A percentile compares a stretch with the other conserved stretches of the same genome.
Evolutionary conservation across 2,888 invertebrate genomes (phyloP).

Genomic region (Tiliacea aurago): DNA sequence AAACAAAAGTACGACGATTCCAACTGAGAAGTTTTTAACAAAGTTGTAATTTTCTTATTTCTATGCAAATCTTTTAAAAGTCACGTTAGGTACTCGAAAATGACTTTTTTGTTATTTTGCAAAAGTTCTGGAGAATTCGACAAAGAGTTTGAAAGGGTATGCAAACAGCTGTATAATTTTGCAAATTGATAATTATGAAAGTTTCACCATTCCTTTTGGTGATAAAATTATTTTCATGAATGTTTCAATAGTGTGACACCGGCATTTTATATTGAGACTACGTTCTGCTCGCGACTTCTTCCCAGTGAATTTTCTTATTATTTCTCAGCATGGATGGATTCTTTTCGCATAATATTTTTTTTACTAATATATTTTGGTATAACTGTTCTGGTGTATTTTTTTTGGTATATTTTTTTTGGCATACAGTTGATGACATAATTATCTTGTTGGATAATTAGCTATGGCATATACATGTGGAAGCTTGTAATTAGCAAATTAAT

Average conservation of each 20-base stretch:
- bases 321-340: too few relatives aligned
- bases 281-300: background rate
- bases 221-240: background rate
- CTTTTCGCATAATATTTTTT: too few relatives aligned
- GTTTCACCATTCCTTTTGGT: conserved; percentile 2
- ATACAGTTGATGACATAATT: too few relatives aligned
- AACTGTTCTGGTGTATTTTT: too few relatives aligned
- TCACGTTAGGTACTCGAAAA: conserved; percentile 39
- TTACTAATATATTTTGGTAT: too few relatives aligned
- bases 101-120: conserved; percentile 54
- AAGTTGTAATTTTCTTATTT: conserved; percentile 66
- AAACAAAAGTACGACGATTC: conserved; percentile 17
- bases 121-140: conserved; percentile 49
- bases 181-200: conserved; percentile 27
- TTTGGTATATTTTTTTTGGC: too few relatives aligned
- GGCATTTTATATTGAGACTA: background rate
- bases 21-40: conserved; percentile 45
- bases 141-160: conserved; percentile 37
- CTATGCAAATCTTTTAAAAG: conserved; percentile 65
- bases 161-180: conserved; percentile 17
- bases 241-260: background rate
- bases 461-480: too few relatives aligned
- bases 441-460: too few relatives aligned
- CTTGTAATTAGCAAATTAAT: too few relatives aligned
- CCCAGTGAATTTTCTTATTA: background rate